Base-by-base conservation (phyloP, 2,888 invertebrate species). In the Philhelius pedissequus region DNA sequence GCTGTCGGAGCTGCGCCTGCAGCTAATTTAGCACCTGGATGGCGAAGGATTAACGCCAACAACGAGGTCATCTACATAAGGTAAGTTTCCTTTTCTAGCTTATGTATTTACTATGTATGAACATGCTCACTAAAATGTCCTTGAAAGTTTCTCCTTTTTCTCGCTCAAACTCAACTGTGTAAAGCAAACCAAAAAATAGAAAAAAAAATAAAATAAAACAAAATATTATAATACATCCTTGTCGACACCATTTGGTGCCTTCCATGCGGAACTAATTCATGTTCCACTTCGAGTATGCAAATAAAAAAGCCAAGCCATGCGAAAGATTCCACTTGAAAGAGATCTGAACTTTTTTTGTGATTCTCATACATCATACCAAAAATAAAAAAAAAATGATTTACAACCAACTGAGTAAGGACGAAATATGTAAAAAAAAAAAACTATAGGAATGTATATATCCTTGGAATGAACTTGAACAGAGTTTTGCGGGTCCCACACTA, bases 11-110 rank as follows among this genome's bases (percentile, higher is more conserved):
- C 30, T 71, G 69, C 68, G 7, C 86, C 86, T 76, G 52, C 87
- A 71, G 89, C 91, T 79, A 92, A 93, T 88, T 94, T 96, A 89
- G 96, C 96, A 87, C 94, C 94, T 88, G 96, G 96, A 86, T 96
- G 96, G 96, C 95, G 95, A 91, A 93, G 96, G 90, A 92, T 95
- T 87, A 92, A 94, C 88, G 94, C 94, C 90, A 94, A 95, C 91
- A 95, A 95, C 88, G 93, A 94, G 91, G 93, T 96, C 91, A 93
- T 95, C 89, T 96, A 96, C 92, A 94, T 95, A 92, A 96, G 96
- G 96, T 96, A 90, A 92, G 92, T 91, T 74, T 11, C 20, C 58
- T 75, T 52, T 43, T 66, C 32, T 56, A 56, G 32, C 13, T 86
- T 69, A 54, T 38, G 45, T 20, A 20, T n/a, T n/a, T n/a, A n/a